Evolutionary conservation across 2,888 invertebrate genomes (phyloP).

Genomic region (Scaptomyza caliginosa): DNA sequence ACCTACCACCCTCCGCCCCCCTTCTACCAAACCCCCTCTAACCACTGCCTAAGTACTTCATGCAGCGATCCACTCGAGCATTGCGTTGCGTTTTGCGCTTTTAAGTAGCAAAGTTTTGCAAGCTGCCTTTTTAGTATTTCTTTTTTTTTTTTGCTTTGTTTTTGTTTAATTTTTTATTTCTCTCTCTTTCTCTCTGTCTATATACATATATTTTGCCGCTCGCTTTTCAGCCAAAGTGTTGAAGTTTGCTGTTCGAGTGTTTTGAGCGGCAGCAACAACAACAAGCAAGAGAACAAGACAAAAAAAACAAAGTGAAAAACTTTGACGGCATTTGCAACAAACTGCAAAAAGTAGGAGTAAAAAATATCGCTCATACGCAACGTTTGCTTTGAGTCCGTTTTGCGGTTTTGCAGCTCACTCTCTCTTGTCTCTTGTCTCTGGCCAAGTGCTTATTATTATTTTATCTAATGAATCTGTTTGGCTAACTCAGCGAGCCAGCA

Average conservation of each 20-base stretch:
- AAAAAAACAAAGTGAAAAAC: slow-evolving; percentile 51
- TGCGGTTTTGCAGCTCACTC: neutral
- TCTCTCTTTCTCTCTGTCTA: too few relatives aligned
- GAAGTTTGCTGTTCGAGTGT: slow-evolving; percentile 78
- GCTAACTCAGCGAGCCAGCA: slow-evolving; percentile 20
- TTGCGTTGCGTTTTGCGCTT: slow-evolving; percentile 80
- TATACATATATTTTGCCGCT: slow-evolving; percentile 35
- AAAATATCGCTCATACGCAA: slow-evolving; percentile 69
- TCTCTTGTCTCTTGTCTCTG: neutral
- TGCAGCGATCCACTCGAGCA: slow-evolving; percentile 56
- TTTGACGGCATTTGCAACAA: slow-evolving; percentile 62
- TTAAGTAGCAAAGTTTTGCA: slow-evolving; percentile 78
- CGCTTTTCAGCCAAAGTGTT: slow-evolving; percentile 75
- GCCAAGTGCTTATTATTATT: slow-evolving; percentile 75
- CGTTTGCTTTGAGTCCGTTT: slow-evolving; percentile 37
- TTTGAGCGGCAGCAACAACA: slow-evolving; percentile 13
- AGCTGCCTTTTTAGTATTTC: slow-evolving; percentile 38
- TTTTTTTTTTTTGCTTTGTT: slow-evolving; percentile 18
- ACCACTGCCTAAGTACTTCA: neutral
- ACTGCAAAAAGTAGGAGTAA: neutral
- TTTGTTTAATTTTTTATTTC: slow-evolving; percentile 6
- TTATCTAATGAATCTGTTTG: slow-evolving; percentile 79
- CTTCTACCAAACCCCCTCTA: neutral
- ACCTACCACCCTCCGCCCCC: neutral
- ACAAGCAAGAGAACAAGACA: neutral